Evolutionary conservation across 2,888 invertebrate species (phyloP).

Genomic region (Troides aeacus): DNA sequence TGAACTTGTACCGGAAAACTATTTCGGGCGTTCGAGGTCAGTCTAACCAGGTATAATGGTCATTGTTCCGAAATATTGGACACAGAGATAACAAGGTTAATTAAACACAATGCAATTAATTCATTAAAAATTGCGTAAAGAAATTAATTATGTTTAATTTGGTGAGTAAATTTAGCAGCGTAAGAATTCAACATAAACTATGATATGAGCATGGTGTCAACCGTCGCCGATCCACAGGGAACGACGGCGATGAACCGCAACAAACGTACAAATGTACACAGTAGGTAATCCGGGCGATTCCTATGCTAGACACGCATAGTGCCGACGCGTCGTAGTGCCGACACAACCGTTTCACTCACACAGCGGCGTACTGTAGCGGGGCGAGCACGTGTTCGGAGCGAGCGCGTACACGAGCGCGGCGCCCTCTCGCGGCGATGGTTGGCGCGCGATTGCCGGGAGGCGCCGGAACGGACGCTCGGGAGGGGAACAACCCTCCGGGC

Average conservation of each 20-base stretch:
- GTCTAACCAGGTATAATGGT: slow-evolving; percentile 1
- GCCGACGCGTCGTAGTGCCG: slow-evolving; percentile 48
- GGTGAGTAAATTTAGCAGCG: slow-evolving; percentile 36
- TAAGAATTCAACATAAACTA: slow-evolving; percentile 51
- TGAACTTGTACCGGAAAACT: background rate
- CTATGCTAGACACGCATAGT: slow-evolving; percentile 69
- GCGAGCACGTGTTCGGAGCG: slow-evolving; percentile 56
- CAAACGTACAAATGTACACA: slow-evolving; percentile 70
- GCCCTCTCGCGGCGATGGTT: slow-evolving; percentile 75
- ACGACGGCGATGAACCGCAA: slow-evolving; percentile 65
- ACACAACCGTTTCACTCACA: slow-evolving; percentile 70
- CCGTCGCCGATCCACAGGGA: slow-evolving; percentile 56
- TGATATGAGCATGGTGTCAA: slow-evolving; percentile 57
- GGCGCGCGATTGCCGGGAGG: slow-evolving; percentile 72
- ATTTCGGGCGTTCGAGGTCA: slow-evolving; percentile 26
- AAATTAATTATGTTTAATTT: background rate
- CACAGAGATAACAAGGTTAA: background rate
- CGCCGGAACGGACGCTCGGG: slow-evolving; percentile 50
- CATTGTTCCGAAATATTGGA: slow-evolving; percentile 6
- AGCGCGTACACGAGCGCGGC: slow-evolving; percentile 51
- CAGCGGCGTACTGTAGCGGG: slow-evolving; percentile 46
- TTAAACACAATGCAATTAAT: background rate
- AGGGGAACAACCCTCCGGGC: slow-evolving; percentile 67
- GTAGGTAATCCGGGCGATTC: slow-evolving; percentile 55
- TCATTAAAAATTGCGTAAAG: background rate